Percentiles rank a stretch among this genome's conserved stretches.
These are phyloP conservation scores for Panulirus ornatus DNA, from an alignment of 1,140 invertebrate genomes.

Conservation along the genomic window DNA sequence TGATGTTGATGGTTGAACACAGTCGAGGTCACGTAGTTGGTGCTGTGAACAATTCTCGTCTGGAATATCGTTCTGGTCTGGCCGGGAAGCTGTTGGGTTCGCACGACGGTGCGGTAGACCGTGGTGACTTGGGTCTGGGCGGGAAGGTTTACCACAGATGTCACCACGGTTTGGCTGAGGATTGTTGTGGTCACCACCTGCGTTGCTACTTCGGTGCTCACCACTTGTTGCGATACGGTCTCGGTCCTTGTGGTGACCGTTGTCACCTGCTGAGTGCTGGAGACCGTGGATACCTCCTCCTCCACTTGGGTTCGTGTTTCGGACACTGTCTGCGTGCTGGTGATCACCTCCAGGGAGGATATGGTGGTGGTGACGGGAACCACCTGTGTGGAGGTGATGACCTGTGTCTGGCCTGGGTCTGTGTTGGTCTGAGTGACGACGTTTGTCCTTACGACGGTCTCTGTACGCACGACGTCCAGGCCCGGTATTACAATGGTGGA, in stretches of 20 bases:
- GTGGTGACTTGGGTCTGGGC: conserved; percentile 43
- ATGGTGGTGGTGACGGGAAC: conserved; percentile 56
- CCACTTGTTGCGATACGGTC: conserved; percentile 35
- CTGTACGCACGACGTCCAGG: background rate
- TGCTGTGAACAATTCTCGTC: conserved; percentile 39
- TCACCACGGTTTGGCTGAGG: conserved; percentile 38
- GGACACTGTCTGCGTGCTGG: conserved; percentile 59
- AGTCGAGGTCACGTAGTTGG: conserved; percentile 57
- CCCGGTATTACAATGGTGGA: conserved; percentile 52
- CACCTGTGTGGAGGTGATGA: conserved; percentile 58
- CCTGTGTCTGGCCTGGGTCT: conserved; percentile 44
- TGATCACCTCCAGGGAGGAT: conserved; percentile 39
- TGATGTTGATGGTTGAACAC: background rate
- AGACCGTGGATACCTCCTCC: conserved; percentile 38
- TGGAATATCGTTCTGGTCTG: conserved; percentile 23
- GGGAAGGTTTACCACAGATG: conserved; percentile 37
- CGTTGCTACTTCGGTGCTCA: conserved; percentile 52
- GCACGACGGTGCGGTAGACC: conserved; percentile 30
- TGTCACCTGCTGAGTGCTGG: conserved; percentile 27
- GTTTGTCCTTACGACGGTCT: conserved; percentile 42
- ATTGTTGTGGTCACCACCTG: conserved; percentile 60
- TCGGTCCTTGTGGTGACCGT: conserved; percentile 45
- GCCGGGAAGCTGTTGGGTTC: conserved; percentile 42
- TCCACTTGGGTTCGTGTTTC: conserved; percentile 49
- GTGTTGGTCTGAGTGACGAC: conserved; percentile 47